Base-by-base conservation (phyloP, 1,140 invertebrate genomes). In the Grapholita molesta region DNA sequence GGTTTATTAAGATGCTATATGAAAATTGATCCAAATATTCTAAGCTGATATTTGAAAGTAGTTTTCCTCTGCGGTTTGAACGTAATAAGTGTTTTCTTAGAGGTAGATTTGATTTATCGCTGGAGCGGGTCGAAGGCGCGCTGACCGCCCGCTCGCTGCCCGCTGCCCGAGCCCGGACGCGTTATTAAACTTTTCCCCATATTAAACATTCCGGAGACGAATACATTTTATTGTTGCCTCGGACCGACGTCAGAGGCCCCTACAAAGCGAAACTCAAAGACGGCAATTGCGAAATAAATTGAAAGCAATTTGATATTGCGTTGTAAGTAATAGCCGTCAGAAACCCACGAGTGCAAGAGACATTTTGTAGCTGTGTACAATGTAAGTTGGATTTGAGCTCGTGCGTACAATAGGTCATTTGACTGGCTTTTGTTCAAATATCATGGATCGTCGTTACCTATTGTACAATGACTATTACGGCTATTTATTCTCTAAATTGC, bases 181-280 rank as follows among this genome's bases (percentile, higher is more conserved):
- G 89, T 89, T 91, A 91, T 91, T 91, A 91, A 89, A 91, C 89
- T 91, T 91, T 91, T 91, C 89, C 89, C 89, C 89, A 91, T 91
- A 91, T 91, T 91, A 91, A 89, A 91, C 89, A 91, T 91, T 91
- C 89, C 89, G 85, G 89, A 89, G 89, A 91, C 89, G 89, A 91
- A 91, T 91, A 91, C 89, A 91, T 91, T 91, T 91, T 91, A 91
- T 91, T 91, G 89, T 91, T 91, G 89, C 85, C 86, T 89, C 85
- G 87, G 85, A 89, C 87, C 89, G 87, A 85, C 89, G 87, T 91
- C 89, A 88, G 87, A 89, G 85, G 86, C 86, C 85, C 86, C 85
- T 87, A 89, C 86, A 91, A 91, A 91, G 89, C 89, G 89, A 89
- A 91, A 91, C 89, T 89, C 89, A 91, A 91, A 91, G 89, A 91